A percentile compares a stretch with the other conserved stretches of the same genome.
Conservation (phyloP, 2,797 vertebrate genomes). For the Sebastolobus alascanus region DNA sequence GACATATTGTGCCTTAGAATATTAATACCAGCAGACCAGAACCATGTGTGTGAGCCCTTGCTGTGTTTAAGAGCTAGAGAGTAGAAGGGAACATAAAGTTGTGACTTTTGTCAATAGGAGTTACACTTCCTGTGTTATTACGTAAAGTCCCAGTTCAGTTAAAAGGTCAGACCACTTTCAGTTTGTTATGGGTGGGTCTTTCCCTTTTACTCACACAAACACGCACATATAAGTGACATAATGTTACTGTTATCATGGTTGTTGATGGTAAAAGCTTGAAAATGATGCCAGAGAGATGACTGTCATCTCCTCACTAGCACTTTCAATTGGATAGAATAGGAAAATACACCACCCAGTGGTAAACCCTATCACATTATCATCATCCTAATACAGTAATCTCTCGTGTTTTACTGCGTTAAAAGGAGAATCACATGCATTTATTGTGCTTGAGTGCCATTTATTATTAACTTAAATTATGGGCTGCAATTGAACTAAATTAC, state of each 20-base stretch:
- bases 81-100: background rate
- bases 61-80: background rate
- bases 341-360: conserved; percentile 57
- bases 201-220: background rate
- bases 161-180: background rate
- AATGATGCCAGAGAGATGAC: background rate
- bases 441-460: background rate
- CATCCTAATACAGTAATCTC: background rate
- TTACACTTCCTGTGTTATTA: background rate
- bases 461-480: background rate
- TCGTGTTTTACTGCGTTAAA: background rate
- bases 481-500: background rate
- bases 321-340: background rate
- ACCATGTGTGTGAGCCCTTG: background rate
- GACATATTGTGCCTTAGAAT: background rate
- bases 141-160: background rate
- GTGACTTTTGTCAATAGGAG: background rate
- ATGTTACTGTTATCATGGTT: background rate
- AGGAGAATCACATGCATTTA: background rate
- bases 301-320: background rate
- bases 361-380: background rate
- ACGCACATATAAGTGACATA: background rate
- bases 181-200: background rate
- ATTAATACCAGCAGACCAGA: background rate
- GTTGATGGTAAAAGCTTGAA: background rate